Base-by-base conservation (phyloP, 2,113 vertebrate genomes). In the Lamprologus callipterus region DNA sequence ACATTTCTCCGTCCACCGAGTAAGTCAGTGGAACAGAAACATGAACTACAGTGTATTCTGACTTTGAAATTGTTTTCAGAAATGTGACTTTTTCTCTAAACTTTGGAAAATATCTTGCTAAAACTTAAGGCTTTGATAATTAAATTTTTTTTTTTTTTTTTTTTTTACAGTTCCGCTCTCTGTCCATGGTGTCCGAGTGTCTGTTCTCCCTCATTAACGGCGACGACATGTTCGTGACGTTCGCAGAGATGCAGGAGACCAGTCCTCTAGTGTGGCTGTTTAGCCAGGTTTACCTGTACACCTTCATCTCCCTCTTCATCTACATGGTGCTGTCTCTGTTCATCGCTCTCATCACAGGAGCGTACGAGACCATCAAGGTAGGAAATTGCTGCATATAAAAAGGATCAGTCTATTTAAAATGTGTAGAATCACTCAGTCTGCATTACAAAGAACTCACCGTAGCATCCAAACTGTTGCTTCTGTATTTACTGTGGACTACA, bases 251-350 rank as follows among this genome's bases (percentile, higher is more conserved):
- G 96, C 93, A 96, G 86, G 95, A 94, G 68, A 96, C 92, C 91
- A 95, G 95, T 73, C 83, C 88, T 2, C 91, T 96, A 80, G 96
- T 97, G 84, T 96, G 97, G 96, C 82, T 96, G n/a, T 97, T 97
- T 90, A 97, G 96, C 87, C 98, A 99, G 89, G 70, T 99, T 8
- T 99, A 99, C 92, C 96, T 99, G 5, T 99, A 99, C 95, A 97
- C 97, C 89, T 99, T 99, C 96, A 98, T 98, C 96, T 98, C 98
- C 82, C 98, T 99, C 90, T 99, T 99, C 95, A 99, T 99, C 96
- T 99, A 98, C 96, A 98, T 99, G 98, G 98, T 99, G 87, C 97
- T 99, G 83, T 99, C 98, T 11, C 97, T 99, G 90, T 99, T 99
- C 92, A 99, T 99, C 3, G 98, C 98, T 0, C 97, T 99, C 92